Conservation (phyloP, 2,113 vertebrate genomes). For the Hydrochoerus hydrochaeris region DNA sequence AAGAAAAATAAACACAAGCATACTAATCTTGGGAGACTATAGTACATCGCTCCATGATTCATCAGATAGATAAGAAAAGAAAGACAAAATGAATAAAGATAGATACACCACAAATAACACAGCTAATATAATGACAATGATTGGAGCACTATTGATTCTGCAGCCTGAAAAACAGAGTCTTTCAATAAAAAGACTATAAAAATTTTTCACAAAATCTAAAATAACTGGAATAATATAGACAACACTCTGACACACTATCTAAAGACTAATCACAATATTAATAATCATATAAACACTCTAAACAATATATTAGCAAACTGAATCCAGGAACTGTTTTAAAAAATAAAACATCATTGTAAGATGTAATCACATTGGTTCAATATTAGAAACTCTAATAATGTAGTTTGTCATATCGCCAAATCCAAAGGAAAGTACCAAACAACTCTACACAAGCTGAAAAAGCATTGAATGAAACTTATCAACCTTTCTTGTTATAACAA, state of each 20-base stretch:
- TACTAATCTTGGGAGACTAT: background rate
- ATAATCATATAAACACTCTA: background rate
- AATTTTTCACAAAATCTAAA: background rate
- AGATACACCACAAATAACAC: background rate
- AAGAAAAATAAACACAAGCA: background rate
- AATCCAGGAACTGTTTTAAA: conserved; percentile 7
- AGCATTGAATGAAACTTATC: background rate
- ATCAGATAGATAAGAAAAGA: background rate
- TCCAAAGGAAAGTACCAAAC: background rate
- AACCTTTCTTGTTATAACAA: background rate
- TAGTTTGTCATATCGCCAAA: background rate
- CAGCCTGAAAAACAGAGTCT: background rate
- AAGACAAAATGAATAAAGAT: background rate
- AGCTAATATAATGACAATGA: background rate
- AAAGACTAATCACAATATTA: background rate
- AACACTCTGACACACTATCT: background rate
- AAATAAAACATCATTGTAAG: background rate
- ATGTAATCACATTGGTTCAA: background rate
- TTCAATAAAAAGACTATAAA: background rate
- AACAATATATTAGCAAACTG: conserved; percentile 10
- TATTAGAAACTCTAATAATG: conserved; percentile 13
- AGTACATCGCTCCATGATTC: background rate
- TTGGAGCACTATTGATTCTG: background rate
- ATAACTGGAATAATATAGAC: background rate
- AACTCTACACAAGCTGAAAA: background rate